A percentile compares a stretch with the other conserved stretches of the same genome.
Conservation (phyloP, 1,140 invertebrate genomes). For the Paramacrobiotus metropolitanus region DNA sequence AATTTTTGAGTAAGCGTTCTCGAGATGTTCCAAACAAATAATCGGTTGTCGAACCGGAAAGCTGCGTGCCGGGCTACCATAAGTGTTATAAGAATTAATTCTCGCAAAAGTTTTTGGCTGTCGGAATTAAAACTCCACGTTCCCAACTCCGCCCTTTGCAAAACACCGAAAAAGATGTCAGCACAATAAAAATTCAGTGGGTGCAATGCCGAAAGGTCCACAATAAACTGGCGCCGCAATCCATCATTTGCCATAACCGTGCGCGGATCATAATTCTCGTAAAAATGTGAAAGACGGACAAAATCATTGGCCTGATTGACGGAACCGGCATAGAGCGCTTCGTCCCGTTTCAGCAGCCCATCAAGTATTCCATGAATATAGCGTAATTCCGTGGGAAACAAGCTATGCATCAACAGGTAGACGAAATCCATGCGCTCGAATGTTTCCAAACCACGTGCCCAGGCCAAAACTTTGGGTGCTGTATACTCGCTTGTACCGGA, state of each 20-base stretch:
- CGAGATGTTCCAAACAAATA: neutral
- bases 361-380: neutral
- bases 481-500: neutral
- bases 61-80: neutral
- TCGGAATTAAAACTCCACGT: neutral
- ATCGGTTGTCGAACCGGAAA: neutral
- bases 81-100: neutral
- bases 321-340: neutral
- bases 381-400: neutral
- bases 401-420: neutral
- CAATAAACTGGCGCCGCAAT: neutral
- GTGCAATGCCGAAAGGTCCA: constrained; percentile 1
- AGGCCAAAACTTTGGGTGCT: neutral
- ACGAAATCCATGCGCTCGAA: constrained; percentile 3
- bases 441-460: neutral
- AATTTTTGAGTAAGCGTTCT: neutral
- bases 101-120: neutral
- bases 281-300: neutral
- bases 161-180: neutral
- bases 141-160: neutral
- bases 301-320: constrained; percentile 2
- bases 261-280: neutral
- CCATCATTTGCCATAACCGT: neutral
- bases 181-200: neutral
- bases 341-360: neutral